phyloP scores from a whole-genome alignment of 2,888 invertebrate species.

The Sinopyrophorus schimmeli region DNA sequence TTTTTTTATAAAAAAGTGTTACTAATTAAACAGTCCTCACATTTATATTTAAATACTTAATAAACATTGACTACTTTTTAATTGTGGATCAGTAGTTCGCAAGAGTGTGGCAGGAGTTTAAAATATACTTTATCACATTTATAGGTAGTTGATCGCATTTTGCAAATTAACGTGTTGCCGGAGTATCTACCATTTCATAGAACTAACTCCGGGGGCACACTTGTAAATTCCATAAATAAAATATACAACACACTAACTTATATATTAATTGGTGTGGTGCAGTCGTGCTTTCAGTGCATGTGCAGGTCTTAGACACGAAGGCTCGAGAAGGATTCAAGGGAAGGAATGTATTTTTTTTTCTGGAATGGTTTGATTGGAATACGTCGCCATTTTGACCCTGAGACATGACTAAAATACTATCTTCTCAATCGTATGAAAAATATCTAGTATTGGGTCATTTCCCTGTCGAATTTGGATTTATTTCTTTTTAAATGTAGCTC shows the following conservation, averaged over 20 bases:
- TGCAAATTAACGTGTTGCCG: constrained; percentile 2
- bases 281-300: constrained; percentile 40
- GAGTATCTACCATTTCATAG: not conserved
- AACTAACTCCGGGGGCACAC: not conserved
- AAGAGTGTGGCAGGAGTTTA: constrained; percentile 44
- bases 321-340: constrained; percentile 25
- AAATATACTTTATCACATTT: constrained; percentile 48
- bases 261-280: constrained; percentile 32
- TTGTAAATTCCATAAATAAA: constrained; percentile 10
- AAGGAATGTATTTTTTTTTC: constrained; percentile 17
- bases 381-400: constrained; percentile 49
- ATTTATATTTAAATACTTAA: constrained; percentile 13
- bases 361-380: constrained; percentile 29
- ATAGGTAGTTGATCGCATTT: constrained; percentile 31
- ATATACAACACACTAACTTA: constrained; percentile 28
- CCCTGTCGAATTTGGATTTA: constrained; percentile 19
- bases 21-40: constrained; percentile 5
- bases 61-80: constrained; percentile 17
- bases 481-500: constrained; percentile 19
- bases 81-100: constrained; percentile 19
- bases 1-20: constrained; percentile 8
- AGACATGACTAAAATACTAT: constrained; percentile 43
- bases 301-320: constrained; percentile 32
- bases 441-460: constrained; percentile 20
- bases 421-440: constrained; percentile 34